These are phyloP conservation scores for Gallinago stenura DNA, from an alignment of 2,797 vertebrate genomes.

Conservation along the genomic window DNA sequence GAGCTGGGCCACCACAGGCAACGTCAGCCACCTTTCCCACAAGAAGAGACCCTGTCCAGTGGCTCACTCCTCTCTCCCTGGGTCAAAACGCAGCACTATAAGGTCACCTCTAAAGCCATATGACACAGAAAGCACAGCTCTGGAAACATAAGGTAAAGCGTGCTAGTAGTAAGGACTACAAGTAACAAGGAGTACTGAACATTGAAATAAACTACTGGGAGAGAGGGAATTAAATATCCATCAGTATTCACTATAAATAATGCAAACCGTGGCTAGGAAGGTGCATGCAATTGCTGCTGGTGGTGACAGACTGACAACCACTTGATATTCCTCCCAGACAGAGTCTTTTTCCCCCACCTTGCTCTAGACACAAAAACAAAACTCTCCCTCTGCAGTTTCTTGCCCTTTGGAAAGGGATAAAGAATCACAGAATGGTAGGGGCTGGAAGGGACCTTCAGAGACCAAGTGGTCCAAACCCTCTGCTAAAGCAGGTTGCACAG, in stretches of 20 bases:
- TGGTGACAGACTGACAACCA: neutral
- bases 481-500: neutral
- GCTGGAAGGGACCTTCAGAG: neutral
- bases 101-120: neutral
- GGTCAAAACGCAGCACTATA: neutral
- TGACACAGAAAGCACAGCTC: neutral
- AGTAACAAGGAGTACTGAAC: neutral
- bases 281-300: neutral
- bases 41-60: no score
- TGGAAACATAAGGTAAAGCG: neutral
- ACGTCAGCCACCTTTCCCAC: neutral
- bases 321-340: neutral
- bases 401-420: neutral
- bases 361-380: neutral
- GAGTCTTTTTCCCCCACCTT: rapidly evolving
- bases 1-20: neutral
- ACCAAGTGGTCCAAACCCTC: neutral
- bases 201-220: neutral
- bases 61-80: neutral
- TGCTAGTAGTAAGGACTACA: neutral
- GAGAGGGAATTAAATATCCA: neutral
- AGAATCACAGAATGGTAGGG: neutral
- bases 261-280: neutral
- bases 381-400: neutral
- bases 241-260: neutral